These are phyloP conservation scores for Strix aluco DNA, from an alignment of 2,113 vertebrate species.

Conservation along the genomic window DNA sequence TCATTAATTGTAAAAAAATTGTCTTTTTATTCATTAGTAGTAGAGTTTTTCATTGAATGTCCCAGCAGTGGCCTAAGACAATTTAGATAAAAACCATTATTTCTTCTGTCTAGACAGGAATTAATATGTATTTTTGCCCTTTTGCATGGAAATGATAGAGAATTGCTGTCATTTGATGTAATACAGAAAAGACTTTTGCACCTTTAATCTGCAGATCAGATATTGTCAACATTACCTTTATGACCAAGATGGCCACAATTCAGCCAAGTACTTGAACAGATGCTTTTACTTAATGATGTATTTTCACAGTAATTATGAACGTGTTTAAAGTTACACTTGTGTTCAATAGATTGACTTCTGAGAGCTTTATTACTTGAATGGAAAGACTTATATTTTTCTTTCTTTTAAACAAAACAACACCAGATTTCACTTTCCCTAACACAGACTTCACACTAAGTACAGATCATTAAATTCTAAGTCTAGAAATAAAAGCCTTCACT, in stretches of 20 bases:
- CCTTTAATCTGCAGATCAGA: conserved; percentile 1
- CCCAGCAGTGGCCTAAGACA: conserved; percentile 37
- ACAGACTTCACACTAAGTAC: background rate
- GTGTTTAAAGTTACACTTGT: background rate
- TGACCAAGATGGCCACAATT: background rate
- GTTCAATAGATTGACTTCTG: background rate
- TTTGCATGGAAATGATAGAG: background rate
- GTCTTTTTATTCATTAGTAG: conserved; percentile 58
- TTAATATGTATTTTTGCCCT: conserved; percentile 47
- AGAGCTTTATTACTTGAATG: background rate
- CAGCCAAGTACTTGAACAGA: background rate
- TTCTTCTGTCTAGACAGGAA: conserved; percentile 51
- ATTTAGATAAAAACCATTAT: conserved; percentile 46
- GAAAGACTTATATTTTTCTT: background rate
- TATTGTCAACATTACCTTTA: background rate
- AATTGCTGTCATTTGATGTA: conserved; percentile 18
- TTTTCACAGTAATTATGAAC: conserved; percentile 5
- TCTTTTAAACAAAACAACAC: background rate
- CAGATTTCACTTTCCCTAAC: background rate
- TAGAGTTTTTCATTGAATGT: conserved; percentile 29
- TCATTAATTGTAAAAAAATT: conserved; percentile 57
- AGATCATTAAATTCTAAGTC: background rate
- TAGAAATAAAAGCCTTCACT: background rate
- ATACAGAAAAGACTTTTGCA: background rate
- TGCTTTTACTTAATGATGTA: background rate